Conservation (phyloP, 2,888 invertebrate species). For the Drosophila flavopinicola region DNA sequence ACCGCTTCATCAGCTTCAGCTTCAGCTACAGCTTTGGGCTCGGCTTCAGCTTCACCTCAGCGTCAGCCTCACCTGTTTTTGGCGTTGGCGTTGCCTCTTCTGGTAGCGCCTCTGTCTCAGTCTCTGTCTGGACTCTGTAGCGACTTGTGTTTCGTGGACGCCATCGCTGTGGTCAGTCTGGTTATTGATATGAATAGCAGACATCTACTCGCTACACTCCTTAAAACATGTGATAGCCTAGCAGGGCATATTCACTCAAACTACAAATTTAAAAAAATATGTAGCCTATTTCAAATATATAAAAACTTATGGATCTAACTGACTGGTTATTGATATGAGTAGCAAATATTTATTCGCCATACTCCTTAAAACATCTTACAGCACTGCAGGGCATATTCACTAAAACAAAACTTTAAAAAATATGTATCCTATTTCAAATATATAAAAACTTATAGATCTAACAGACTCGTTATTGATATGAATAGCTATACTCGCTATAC, state of each 20-base stretch:
- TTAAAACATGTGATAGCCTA: not conserved
- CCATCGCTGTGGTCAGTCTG: slow-evolving; percentile 19
- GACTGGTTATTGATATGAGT: too few species aligned
- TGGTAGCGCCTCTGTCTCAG: slow-evolving; percentile 27
- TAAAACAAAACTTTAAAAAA: too few species aligned
- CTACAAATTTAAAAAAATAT: not conserved
- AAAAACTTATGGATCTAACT: too few species aligned
- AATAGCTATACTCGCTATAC: too few species aligned
- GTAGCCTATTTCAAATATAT: too few species aligned
- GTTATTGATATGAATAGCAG: slow-evolving; percentile 18
- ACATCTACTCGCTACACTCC: slow-evolving; percentile 23
- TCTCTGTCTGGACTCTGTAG: not conserved
- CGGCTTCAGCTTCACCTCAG: slow-evolving; percentile 3
- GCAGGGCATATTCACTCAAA: not conserved
- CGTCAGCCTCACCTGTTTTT: slow-evolving; percentile 49
- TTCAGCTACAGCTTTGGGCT: slow-evolving; percentile 10
- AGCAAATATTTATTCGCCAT: slow-evolving; percentile 16
- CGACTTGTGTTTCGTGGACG: slow-evolving; percentile 16
- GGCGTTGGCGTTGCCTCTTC: slow-evolving; percentile 28
- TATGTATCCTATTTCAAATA: too few species aligned
- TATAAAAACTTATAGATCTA: too few species aligned
- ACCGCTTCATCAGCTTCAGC: slow-evolving; percentile 67
- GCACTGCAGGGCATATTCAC: too few species aligned
- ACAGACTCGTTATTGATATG: too few species aligned
- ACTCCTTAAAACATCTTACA: too few species aligned